Conservation (phyloP, 1,140 invertebrate genomes). For the Acyrthosiphon pisum region DNA sequence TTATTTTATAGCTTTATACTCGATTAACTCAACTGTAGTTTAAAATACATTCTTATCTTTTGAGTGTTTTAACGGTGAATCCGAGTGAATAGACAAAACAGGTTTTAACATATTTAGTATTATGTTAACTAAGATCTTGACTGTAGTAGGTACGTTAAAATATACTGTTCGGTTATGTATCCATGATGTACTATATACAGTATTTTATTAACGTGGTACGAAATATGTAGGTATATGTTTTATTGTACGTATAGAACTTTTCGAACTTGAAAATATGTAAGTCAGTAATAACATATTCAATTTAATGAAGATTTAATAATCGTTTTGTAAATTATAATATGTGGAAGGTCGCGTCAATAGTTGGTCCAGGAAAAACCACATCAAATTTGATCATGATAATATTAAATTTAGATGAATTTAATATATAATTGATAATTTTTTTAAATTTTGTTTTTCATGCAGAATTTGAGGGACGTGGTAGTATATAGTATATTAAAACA, state of each 20-base stretch:
- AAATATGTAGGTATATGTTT: too few relatives aligned
- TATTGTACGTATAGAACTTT: background rate
- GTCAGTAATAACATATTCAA: background rate
- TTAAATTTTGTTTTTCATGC: background rate
- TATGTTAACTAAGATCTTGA: background rate
- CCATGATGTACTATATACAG: background rate
- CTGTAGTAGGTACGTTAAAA: background rate
- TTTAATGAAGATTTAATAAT: background rate
- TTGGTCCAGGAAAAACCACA: background rate
- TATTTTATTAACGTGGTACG: background rate
- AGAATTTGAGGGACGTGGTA: background rate
- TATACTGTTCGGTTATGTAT: background rate
- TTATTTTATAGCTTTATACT: background rate
- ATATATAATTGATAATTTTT: background rate
- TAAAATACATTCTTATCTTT: conserved; percentile 30
- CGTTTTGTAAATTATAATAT: background rate
- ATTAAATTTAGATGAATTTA: background rate
- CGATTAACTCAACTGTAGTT: background rate
- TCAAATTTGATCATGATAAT: background rate
- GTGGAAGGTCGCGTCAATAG: background rate
- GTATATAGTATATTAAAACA: background rate
- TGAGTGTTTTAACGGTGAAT: background rate
- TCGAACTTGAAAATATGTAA: background rate
- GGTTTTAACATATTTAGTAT: background rate
- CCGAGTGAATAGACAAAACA: background rate